Evolutionary conservation across 2,888 invertebrate species (phyloP), one percentile per base, ranked within the genome.

Genomic region (Rhingia campestris): DNA sequence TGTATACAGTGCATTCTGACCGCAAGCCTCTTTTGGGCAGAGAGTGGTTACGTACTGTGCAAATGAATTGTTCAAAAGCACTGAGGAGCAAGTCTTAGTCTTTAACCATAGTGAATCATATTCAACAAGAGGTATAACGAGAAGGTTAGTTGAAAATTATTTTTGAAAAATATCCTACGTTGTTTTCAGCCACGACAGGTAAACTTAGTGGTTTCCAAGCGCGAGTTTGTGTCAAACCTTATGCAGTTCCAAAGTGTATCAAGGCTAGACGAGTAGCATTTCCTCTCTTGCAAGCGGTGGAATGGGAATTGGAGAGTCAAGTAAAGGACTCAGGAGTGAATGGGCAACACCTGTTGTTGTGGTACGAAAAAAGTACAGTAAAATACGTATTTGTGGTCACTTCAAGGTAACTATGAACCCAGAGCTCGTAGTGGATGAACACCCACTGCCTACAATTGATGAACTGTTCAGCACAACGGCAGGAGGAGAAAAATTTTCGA

Each of bases 341-440:
- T 89, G 88, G 88, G 88, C 87, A 6, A 88, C 88, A 41, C 89
- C 88, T 1, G 86, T 88, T 33, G 88, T 89, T 5, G 87, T 87
- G 5, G 87, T 89, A 35, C 59, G 86, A 7, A 89, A 89, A 67
- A 75, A 87, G 74, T 69, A 88, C 59, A 84, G 70, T 3, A n/a
- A 49, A 35, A 80, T 89, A 3, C 74, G 88, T 37, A 87, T 86
- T 7, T 86, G 86, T 54, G 85, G 84, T 0, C 84, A 86, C 47
- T 86, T 79, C 61, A 87, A 84, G 67, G n/a, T 87, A 0, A 87
- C 87, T 3, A n/a, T 88, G 51, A 88, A 88, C 58, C 87, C 86
- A 9, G 32, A n/a, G n/a, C n/a, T n/a, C n/a, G n/a, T n/a, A n/a
- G n/a, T n/a, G n/a, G n/a, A n/a, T n/a, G n/a, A n/a, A n/a, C n/a